Evolutionary conservation across 2,888 invertebrate genomes (phyloP), one percentile per base, ranked within the genome.

Genomic region (Caradrina clavipalpis): DNA sequence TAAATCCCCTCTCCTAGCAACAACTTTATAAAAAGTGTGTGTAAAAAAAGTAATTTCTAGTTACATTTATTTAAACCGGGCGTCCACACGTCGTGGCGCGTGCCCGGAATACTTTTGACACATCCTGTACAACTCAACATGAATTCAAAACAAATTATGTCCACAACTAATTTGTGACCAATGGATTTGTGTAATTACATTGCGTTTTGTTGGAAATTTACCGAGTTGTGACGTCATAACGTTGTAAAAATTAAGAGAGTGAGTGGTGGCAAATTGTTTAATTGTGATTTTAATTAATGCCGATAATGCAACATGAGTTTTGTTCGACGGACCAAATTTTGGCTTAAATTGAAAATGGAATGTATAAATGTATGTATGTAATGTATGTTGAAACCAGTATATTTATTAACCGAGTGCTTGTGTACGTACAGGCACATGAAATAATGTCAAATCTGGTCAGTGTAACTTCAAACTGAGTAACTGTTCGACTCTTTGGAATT

Each of bases 101-200:
- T 81, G 78, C 50, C 67, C n/a, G 6, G 61, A 72, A 81, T 78
- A 55, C 49, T 61, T 77, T 71, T 56, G 39, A 22, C 59, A 5
- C 67, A 59, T 0, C 60, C 64, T 64, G 67, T 78, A 56, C 68
- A 78, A 79, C 85, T 80, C 69, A 74, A 83, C 77, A 61, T 58
- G 76, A 84, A 85, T 82, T 66, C 78, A 76, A 85, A 86, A 86
- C 76, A 86, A 86, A 85, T 87, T 78, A 75, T 81, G 75, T 82
- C 61, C 42, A 54, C 69, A 70, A 76, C 83, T 87, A 86, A 86
- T 87, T 85, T 80, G 70, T 51, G 65, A 51, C 62, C 63, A 76
- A 83, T 81, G 78, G 73, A 76, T 80, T 80, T 73, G 69, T 73
- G 35, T 73, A 73, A 78, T 80, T 69, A 73, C 39, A 39, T 85